Evolutionary conservation across 1,140 invertebrate species (phyloP), one percentile per base, ranked within the genome.

Genomic region (Apis cerana): DNA sequence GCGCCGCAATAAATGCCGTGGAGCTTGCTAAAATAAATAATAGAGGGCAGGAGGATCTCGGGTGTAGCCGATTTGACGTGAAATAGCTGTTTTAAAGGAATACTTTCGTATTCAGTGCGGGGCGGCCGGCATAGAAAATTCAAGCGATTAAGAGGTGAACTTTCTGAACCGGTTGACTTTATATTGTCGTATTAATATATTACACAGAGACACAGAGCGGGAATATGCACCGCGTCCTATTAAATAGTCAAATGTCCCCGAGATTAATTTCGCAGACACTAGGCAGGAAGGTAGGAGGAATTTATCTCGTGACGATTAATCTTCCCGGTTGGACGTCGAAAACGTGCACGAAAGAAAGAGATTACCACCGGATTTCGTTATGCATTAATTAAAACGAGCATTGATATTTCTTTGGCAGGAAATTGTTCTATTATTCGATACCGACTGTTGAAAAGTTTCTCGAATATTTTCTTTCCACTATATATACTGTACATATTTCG

Each of bases 211-310:
- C 48, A 75, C 15, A 62, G 72, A 12, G 5, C 13, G 54, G 62
- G 56, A 71, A 79, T 79, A 62, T 62, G 77, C 77, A 62, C 56
- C 67, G 59, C 74, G 74, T 75, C 48, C 67, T 70, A 79, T 79
- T 79, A 79, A 79, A 79, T 62, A 79, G 77, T 70, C n/a, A 71
- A 79, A 70, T 50, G 67, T 70, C 27, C 52, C 77, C 4, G 77
- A 79, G 77, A 70, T 79, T 79, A 79, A 79, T 79, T 79, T 79
- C 67, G 48, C 68, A 71, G 77, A 70, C 56, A 48, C 65, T 69
- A 67, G 12, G n/a, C 77, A 48, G 54, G 56, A 71, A 62, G 67
- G 56, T 23, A 70, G 23, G 17, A n/a, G 12, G 67, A 54, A 79
- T 79, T 79, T 61, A 79, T 71, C 67, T 70, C 43, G 48, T 33